Base-by-base conservation (phyloP, 1,140 invertebrate genomes). In the Bombus pyrosoma region DNA sequence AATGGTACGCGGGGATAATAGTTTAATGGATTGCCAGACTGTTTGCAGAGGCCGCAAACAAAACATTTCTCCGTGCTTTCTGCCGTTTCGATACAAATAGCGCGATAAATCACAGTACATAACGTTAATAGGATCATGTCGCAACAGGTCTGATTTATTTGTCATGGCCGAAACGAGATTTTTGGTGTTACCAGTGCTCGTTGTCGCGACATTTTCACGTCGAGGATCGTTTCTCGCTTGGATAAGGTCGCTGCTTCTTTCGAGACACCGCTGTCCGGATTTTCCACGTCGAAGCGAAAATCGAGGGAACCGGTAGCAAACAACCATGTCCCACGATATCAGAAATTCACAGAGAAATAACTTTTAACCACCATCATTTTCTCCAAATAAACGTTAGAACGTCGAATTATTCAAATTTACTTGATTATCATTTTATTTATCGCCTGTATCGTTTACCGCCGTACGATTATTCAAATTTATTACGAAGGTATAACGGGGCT, bases 61-160 rank as follows among this genome's bases (percentile, higher is more conserved):
- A 85, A 85, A 80, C 83, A 72, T 47, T 64, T 85, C 53, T 41
- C 43, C 47, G 69, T 43, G 34, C 43, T 80, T 71, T 78, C 75
- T 72, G n/a, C 28, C 41, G 72, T 15, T 53, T 72, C 53, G 68
- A 62, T 59, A 84, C 76, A 64, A 57, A 47, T 39, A 43, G 28
- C 53, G n/a, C 34, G 34, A 73, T 64, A 85, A 85, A 80, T 85
- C 76, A 72, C 12, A 68, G 77, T 73, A 80, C 77, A 80, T 73
- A 85, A 73, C 68, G 83, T 85, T 85, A 85, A 85, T 72, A 72
- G 68, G 76, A 85, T 85, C 68, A 85, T 79, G 68, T 85, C 68
- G 76, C 76, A 73, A 77, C 68, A 64, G 83, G 83, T 80, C 57
- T 85, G 83, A 85, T 85, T 85, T 85, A 85, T 85, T 80, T 79